Conservation (phyloP, 2,888 invertebrate species). For the Sesia apiformis region DNA sequence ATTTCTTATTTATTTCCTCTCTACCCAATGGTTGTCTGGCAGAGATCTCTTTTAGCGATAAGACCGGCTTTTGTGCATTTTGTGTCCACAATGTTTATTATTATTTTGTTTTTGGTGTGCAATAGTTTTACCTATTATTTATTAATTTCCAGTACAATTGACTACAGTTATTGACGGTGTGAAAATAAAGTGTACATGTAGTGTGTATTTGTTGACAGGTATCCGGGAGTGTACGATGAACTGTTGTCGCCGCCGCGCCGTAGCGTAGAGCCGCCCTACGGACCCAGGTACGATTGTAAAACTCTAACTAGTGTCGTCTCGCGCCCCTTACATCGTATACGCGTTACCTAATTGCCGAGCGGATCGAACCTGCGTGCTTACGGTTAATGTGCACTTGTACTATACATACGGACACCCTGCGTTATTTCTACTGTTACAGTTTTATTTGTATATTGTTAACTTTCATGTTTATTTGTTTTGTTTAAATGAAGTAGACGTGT, state of each 20-base stretch:
- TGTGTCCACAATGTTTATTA: too few relatives aligned
- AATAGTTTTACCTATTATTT: too few relatives aligned
- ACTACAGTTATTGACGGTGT: not conserved
- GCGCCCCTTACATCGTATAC: constrained; percentile 32
- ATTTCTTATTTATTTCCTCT: too few relatives aligned
- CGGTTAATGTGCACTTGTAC: not conserved
- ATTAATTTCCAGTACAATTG: too few relatives aligned
- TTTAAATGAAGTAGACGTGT: too few relatives aligned
- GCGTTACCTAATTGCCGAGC: constrained; percentile 44
- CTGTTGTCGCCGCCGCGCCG: constrained; percentile 67
- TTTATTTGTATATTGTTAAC: not conserved
- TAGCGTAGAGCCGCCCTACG: constrained; percentile 64
- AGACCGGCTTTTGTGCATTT: too few relatives aligned
- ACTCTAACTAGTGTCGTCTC: constrained; percentile 54
- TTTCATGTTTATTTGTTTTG: too few relatives aligned
- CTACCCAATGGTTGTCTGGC: too few relatives aligned
- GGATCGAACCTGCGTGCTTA: constrained; percentile 46
- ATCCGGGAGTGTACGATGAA: constrained; percentile 64
- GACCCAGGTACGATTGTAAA: constrained; percentile 71
- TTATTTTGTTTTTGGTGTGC: too few relatives aligned
- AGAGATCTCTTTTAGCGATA: too few relatives aligned
- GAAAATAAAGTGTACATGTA: too few relatives aligned
- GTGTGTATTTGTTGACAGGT: constrained; percentile 30
- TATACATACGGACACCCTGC: not conserved
- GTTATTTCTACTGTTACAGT: not conserved